These are phyloP conservation scores for Pyrrhia umbra DNA, from an alignment of 2,888 invertebrate genomes.

Conservation along the genomic window DNA sequence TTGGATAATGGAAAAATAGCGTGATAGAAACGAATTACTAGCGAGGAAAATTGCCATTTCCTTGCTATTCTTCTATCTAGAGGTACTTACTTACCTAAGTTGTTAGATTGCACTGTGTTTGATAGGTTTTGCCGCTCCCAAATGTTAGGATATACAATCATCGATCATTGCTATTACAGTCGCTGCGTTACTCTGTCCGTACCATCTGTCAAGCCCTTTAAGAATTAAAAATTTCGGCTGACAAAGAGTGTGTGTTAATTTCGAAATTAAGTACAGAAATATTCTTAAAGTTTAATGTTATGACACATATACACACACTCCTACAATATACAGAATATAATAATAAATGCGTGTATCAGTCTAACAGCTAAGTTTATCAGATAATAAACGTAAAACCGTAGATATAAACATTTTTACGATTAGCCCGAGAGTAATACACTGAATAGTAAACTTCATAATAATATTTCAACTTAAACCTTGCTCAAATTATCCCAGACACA, in stretches of 20 bases:
- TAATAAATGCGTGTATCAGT: too few species aligned
- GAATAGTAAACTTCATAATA: background rate
- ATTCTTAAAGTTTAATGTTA: too few species aligned
- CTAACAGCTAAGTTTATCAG: too few species aligned
- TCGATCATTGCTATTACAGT: slow-evolving; percentile 17
- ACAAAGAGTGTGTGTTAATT: too few species aligned
- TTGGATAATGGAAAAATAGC: slow-evolving; percentile 89
- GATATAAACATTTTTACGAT: too few species aligned
- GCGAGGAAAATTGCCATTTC: slow-evolving; percentile 85
- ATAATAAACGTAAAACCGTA: too few species aligned
- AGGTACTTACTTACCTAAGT: slow-evolving; percentile 74
- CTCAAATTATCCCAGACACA: background rate
- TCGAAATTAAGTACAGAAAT: too few species aligned
- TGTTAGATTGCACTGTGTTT: slow-evolving; percentile 59
- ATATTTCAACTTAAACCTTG: background rate
- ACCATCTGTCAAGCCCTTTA: slow-evolving; percentile 22
- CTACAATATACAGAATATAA: too few species aligned
- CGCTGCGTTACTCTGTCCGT: background rate
- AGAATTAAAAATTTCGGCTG: too few species aligned
- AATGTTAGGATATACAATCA: slow-evolving; percentile 34
- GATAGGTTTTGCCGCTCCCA: slow-evolving; percentile 57
- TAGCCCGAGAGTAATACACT: background rate
- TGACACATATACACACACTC: too few species aligned
- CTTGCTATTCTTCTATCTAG: slow-evolving; percentile 79
- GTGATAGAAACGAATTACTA: slow-evolving; percentile 84